phyloP scores from a whole-genome alignment of 2,113 vertebrate genomes.

The Acrocephalus kingi region DNA sequence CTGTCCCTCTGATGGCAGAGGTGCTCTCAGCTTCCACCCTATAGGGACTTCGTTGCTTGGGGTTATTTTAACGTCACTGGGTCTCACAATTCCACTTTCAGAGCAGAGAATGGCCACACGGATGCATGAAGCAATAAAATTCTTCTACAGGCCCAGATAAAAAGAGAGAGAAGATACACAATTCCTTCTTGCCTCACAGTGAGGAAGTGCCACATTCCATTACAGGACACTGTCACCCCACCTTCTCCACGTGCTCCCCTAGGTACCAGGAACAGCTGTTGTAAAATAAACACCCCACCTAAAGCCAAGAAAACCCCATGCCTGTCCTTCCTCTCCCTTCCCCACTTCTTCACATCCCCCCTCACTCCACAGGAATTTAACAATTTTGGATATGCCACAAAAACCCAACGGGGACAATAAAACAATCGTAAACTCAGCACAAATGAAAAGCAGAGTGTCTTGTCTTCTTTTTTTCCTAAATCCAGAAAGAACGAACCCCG shows the following conservation, averaged over 20 bases:
- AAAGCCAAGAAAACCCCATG: not conserved
- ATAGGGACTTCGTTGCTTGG: not conserved
- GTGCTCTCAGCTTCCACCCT: not conserved
- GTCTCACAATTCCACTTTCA: not conserved
- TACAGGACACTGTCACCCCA: accelerated
- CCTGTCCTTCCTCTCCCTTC: not conserved
- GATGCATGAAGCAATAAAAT: not conserved
- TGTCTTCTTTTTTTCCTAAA: not conserved
- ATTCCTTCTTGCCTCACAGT: not conserved
- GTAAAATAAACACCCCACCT: not conserved
- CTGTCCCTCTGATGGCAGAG: not conserved
- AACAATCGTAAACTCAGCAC: not conserved
- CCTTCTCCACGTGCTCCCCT: not conserved
- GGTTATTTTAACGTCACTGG: not conserved
- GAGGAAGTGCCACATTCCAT: not conserved
- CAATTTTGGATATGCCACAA: not conserved
- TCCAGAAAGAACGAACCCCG: not conserved
- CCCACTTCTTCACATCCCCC: not conserved
- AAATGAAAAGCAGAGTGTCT: not conserved
- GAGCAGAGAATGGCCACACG: not conserved
- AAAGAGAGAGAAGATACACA: not conserved
- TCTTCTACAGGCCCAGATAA: accelerated
- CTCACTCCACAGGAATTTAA: not conserved
- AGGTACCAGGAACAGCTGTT: not conserved
- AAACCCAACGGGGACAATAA: not conserved